Conservation (phyloP, 2,113 vertebrate species). For the Tragelaphus buxtoni region DNA sequence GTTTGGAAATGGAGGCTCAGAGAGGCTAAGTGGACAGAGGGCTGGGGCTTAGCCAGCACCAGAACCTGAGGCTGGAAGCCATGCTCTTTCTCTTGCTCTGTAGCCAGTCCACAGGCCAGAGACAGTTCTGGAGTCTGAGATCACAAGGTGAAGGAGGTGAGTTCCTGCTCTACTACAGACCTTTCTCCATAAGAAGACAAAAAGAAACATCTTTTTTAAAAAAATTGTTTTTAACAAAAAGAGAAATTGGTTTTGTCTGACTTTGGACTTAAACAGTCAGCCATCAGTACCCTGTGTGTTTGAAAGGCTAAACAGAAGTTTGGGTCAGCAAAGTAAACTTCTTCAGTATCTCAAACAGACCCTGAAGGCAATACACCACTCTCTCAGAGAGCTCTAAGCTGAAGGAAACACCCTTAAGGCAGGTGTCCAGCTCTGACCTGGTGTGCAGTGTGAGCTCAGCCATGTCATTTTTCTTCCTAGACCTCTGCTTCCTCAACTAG, state of each 20-base stretch:
- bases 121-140: neutral
- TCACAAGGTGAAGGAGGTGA: neutral
- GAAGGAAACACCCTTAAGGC: neutral
- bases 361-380: fast-evolving
- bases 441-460: neutral
- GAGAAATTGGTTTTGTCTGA: neutral
- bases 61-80: neutral
- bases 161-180: neutral
- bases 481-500: neutral
- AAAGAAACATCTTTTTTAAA: neutral
- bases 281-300: neutral
- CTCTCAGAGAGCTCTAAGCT: neutral
- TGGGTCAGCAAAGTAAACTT: neutral
- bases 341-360: neutral
- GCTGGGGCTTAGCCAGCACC: fast-evolving
- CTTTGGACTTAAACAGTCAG: neutral
- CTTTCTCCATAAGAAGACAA: neutral
- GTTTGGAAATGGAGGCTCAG: neutral
- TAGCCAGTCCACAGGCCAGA: fast-evolving
- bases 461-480: neutral
- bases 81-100: neutral
- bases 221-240: neutral
- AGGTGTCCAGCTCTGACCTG: too few relatives aligned
- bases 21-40: neutral
- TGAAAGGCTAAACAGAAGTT: neutral